Conservation (phyloP, 2,797 vertebrate species). For the Pangasius djambal region DNA sequence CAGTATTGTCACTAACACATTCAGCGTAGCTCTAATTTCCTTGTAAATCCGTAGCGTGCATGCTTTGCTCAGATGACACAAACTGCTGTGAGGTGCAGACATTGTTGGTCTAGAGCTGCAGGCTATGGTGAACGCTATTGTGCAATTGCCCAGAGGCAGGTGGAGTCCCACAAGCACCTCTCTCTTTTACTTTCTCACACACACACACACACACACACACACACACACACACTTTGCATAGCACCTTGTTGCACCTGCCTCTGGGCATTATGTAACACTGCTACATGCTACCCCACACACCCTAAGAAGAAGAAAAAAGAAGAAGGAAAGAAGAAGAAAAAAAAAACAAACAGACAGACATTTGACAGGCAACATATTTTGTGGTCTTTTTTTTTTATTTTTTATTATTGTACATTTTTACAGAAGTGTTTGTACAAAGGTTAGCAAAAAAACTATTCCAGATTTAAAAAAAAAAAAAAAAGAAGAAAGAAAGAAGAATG, state of each 20-base stretch:
- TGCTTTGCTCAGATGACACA: not conserved
- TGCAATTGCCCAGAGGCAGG: constrained; percentile 27
- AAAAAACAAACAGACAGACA: too few species aligned
- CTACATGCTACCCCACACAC: not conserved
- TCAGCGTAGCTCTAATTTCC: not conserved
- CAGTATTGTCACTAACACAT: not conserved
- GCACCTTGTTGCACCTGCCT: constrained; percentile 18
- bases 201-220: constrained; percentile 24
- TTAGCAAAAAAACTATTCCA: constrained; percentile 43
- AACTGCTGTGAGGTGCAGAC: constrained; percentile 1
- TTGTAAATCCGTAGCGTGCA: not conserved
- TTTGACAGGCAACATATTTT: not conserved
- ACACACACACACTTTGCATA: constrained; percentile 44
- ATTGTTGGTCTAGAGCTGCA: constrained; percentile 20
- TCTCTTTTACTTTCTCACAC: not conserved
- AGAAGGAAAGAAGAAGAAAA: too few species aligned
- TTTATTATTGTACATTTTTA: constrained; percentile 78
- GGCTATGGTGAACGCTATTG: not conserved
- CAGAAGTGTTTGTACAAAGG: constrained; percentile 70
- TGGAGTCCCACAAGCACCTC: constrained; percentile 16
- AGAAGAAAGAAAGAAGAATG: constrained; percentile 36
- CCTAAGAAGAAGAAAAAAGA: not conserved
- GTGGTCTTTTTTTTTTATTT: constrained; percentile 46
- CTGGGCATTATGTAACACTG: not conserved
- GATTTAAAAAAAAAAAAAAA: constrained; percentile 42